These are phyloP conservation scores for Dryocosmus kuriphilus DNA, from an alignment of 2,888 invertebrate species.

Conservation along the genomic window DNA sequence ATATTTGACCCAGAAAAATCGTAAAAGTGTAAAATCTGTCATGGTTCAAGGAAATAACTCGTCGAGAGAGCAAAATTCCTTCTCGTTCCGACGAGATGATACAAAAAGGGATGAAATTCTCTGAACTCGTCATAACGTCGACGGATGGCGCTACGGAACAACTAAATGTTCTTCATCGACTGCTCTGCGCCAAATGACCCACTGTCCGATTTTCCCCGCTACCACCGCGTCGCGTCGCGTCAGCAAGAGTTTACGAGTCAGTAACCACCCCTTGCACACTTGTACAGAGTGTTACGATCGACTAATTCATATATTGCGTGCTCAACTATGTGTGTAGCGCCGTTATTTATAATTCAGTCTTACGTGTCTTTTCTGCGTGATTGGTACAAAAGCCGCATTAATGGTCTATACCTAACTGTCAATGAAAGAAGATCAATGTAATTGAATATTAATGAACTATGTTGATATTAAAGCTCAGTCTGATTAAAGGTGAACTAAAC, in stretches of 20 bases:
- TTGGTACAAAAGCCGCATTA: conserved; percentile 1
- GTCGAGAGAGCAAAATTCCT: conserved; percentile 5
- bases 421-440: neutral
- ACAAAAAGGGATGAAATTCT: neutral
- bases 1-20: neutral
- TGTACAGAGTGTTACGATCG: neutral
- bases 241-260: conserved; percentile 32
- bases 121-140: neutral
- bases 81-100: conserved; percentile 24
- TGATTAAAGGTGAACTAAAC: too few species aligned
- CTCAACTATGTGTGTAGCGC: neutral
- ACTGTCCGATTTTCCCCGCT: conserved; percentile 29
- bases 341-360: conserved; percentile 6
- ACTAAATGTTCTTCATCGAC: conserved; percentile 33
- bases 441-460: neutral
- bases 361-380: neutral
- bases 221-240: neutral
- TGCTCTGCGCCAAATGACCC: conserved; percentile 39
- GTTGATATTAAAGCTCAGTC: too few species aligned
- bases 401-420: neutral
- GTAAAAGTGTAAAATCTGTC: neutral
- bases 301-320: conserved; percentile 15
- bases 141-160: conserved; percentile 30
- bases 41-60: neutral
- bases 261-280: conserved; percentile 22